Conservation (phyloP, 2,113 vertebrate genomes). For the Dicrurus megarhynchus region DNA sequence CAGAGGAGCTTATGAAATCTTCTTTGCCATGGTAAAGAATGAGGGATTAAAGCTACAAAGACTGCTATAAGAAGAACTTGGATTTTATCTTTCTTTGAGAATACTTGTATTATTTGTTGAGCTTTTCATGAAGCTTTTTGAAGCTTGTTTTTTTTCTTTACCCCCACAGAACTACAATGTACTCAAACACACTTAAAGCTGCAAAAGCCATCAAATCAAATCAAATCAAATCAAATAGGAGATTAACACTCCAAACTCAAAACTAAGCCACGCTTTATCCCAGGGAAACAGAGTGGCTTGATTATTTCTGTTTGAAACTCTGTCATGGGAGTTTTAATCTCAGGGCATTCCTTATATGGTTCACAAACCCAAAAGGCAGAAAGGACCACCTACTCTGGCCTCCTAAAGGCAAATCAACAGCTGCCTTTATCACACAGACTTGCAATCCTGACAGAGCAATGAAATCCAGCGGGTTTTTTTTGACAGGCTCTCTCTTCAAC, state of each 20-base stretch:
- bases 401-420: background rate
- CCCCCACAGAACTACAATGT: background rate
- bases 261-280: background rate
- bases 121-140: background rate
- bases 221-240: background rate
- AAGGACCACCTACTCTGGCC: background rate
- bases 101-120: background rate
- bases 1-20: background rate
- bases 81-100: conserved; percentile 19
- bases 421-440: background rate
- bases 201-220: conserved; percentile 9
- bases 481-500: background rate
- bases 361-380: background rate
- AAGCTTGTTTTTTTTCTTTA: background rate
- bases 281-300: background rate
- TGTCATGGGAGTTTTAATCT: conserved; percentile 16
- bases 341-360: background rate
- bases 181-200: background rate
- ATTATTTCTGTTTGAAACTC: conserved; percentile 28
- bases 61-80: background rate
- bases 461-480: background rate
- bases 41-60: background rate
- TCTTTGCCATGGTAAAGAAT: background rate
- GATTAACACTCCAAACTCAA: background rate
- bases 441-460: background rate